Percentiles rank a stretch among this genome's conserved stretches.
These are phyloP conservation scores for Physocephala rufipes DNA, from an alignment of 2,888 invertebrate species.

Conservation along the genomic window DNA sequence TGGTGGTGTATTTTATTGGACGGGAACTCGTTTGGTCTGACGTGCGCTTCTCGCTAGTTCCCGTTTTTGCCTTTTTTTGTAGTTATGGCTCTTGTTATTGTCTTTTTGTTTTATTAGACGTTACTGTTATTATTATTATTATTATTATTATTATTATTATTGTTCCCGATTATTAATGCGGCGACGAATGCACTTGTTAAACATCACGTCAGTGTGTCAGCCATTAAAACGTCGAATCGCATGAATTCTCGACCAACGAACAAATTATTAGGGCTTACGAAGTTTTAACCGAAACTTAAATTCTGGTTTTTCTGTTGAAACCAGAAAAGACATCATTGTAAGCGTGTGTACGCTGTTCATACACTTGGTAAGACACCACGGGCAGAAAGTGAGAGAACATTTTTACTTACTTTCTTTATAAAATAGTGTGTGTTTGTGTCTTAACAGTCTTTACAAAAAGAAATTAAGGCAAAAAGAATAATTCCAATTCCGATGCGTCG, in stretches of 20 bases:
- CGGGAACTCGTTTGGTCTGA: conserved; percentile 23
- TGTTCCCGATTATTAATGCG: conserved; percentile 16
- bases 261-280: conserved; percentile 21
- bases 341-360: too few species aligned
- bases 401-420: too few species aligned
- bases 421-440: conserved; percentile 1
- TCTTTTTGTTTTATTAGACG: too few species aligned
- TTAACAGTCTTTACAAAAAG: neutral
- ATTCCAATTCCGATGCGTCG: neutral
- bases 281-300: conserved; percentile 20
- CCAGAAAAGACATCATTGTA: too few species aligned
- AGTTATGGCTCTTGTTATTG: too few species aligned
- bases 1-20: conserved; percentile 4
- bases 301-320: conserved; percentile 19
- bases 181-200: conserved; percentile 31
- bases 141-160: too few species aligned
- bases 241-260: neutral
- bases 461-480: neutral
- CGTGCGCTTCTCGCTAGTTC: neutral
- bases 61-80: too few species aligned
- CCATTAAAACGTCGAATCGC: too few species aligned
- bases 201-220: conserved; percentile 22
- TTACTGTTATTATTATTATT: too few species aligned
- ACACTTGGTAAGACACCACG: too few species aligned
- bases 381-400: too few species aligned